phyloP scores from a whole-genome alignment of 2,797 vertebrate species.

The Aulostomus chinensis region DNA sequence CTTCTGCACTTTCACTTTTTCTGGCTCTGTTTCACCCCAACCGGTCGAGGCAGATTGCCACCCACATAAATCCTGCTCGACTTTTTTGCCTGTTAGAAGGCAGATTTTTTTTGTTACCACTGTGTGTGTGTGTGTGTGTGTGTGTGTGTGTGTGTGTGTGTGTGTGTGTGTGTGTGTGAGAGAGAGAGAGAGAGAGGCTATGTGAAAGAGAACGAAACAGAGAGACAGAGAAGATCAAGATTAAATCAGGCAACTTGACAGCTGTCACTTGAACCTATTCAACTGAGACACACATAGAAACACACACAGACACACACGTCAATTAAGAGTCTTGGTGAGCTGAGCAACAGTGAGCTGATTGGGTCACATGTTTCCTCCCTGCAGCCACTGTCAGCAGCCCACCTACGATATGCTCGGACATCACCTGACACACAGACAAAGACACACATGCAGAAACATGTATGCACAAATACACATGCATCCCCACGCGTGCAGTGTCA shows the following conservation, averaged over 20 bases:
- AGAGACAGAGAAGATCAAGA: constrained; percentile 40
- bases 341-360: constrained; percentile 67
- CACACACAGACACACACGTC: constrained; percentile 46
- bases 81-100: too few relatives aligned
- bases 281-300: constrained; percentile 27
- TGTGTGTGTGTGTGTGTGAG: too few relatives aligned
- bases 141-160: too few relatives aligned
- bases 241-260: constrained; percentile 64
- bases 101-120: too few relatives aligned
- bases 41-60: too few relatives aligned
- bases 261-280: constrained; percentile 73
- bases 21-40: too few relatives aligned
- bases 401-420: constrained; percentile 44
- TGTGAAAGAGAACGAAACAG: too few relatives aligned
- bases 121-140: too few relatives aligned
- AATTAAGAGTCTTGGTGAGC: constrained; percentile 68
- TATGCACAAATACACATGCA: constrained; percentile 20
- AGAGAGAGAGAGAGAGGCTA: too few relatives aligned
- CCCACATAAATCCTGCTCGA: too few relatives aligned
- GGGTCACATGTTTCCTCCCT: constrained; percentile 70
- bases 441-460: constrained; percentile 8
- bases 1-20: too few relatives aligned
- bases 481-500: constrained; percentile 1
- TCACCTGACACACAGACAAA: constrained; percentile 51
- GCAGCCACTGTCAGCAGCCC: constrained; percentile 70